Evolutionary conservation across 2,888 invertebrate species (phyloP).

Genomic region (Cantharis lateralis): DNA sequence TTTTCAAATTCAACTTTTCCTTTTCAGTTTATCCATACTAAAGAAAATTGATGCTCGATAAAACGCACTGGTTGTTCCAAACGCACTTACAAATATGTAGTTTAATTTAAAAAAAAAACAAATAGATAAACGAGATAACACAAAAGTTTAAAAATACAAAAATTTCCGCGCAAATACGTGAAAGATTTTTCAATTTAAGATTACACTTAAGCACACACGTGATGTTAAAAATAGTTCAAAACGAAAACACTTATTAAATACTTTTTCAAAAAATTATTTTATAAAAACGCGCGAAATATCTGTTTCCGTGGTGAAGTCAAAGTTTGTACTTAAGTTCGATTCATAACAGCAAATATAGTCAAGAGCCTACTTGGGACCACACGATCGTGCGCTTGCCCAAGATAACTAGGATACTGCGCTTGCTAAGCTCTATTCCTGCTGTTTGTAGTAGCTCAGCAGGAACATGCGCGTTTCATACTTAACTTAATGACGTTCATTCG

Average conservation of each 20-base stretch:
- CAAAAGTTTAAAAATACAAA: not conserved
- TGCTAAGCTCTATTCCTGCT: slow-evolving; percentile 49
- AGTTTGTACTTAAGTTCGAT: slow-evolving; percentile 1
- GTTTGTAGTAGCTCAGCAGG: slow-evolving; percentile 49
- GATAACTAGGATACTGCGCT: slow-evolving; percentile 53
- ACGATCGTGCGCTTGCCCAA: slow-evolving; percentile 57
- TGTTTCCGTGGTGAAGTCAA: not conserved
- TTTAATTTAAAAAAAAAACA: not conserved
- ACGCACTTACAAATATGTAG: not conserved
- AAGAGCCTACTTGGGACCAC: slow-evolving; percentile 54
- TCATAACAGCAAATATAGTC: slow-evolving; percentile 21
- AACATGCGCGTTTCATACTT: slow-evolving; percentile 47
- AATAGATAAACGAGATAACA: not conserved
- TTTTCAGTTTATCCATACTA: not conserved
- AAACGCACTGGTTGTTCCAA: not conserved
- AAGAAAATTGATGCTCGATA: not conserved
- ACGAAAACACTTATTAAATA: not conserved
- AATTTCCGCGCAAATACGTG: slow-evolving; percentile 7
- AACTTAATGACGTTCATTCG: slow-evolving; percentile 54
- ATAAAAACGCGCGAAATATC: not conserved
- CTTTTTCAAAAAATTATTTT: slow-evolving; percentile 1
- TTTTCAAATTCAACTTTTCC: slow-evolving; percentile 14
- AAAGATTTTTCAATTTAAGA: slow-evolving; percentile 4
- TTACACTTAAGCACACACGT: slow-evolving; percentile 14
- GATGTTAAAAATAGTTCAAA: slow-evolving; percentile 8